Base-by-base conservation (phyloP, 2,113 vertebrate species). In the Hippocampus abdominalis region DNA sequence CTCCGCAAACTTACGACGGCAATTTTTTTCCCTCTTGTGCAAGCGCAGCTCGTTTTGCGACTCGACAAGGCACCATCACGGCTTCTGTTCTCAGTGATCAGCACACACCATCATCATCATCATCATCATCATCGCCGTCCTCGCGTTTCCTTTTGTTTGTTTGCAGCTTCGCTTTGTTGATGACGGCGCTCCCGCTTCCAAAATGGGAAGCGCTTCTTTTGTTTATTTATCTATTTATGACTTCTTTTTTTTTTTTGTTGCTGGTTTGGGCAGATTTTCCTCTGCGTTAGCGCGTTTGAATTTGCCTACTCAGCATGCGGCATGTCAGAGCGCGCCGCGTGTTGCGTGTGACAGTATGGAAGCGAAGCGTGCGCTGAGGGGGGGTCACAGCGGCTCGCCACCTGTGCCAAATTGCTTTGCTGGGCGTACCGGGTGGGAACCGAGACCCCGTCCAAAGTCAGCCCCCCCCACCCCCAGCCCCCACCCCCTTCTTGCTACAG, bases 271-370 rank as follows among this genome's bases (percentile, higher is more conserved):
- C 84, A 89, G 81, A 91, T 90, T 90, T 91, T 83, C 84, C 83
- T 88, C 86, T 90, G 91, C 90, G 89, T 88, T 87, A 87, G 92
- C 91, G 91, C 90, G 88, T 92, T 92, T 89, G 72, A 80, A 90
- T 91, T 80, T 92, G 91, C 91, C 90, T 74, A 91, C 86, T 92
- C 91, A 92, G 91, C 92, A 91, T 66, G 80, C 78, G 20, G 84
- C 84, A 66, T 90, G 90, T 92, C 88, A 89, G 88, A 53, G 79
- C 69, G 82, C 71, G 68, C 77, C 56, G 79, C 69, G 82, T 69
- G 68, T 79, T 81, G 66, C 73, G 83, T 69, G 72, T 81, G 84
- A 85, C 82, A 75, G 76, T 51, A 70, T 61, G 86, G 42, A 85
- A 82, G 80, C 71, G 69, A 76, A 72, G 59, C 67, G 61, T 71